Base-by-base conservation (phyloP, 2,888 invertebrate genomes). In the Calephelis perditalis region DNA sequence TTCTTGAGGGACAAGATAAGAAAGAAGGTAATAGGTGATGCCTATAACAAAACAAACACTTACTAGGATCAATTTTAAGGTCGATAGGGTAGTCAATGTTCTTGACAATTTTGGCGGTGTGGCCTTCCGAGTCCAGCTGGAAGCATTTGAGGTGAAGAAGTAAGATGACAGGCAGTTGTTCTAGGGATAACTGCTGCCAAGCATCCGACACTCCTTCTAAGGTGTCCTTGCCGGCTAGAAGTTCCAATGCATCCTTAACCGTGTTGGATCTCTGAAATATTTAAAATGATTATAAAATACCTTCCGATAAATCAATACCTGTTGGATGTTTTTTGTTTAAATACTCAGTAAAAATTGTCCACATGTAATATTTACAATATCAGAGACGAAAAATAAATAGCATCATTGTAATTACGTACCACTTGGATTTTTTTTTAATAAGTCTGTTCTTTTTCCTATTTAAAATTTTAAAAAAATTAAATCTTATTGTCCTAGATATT, bases 71-170 rank as follows among this genome's bases (percentile, higher is more conserved):
- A 70, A 98, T 94, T 90, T 97, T 97, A 62, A 98, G 91, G 79
- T 97, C 97, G 59, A 97, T 92, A 0, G 96, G 95, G 81, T 97
- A 98, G 73, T 97, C 97, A 12, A 99, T 93, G 65, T 94, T 95
- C 89, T 98, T 99, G 66, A 97, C 92, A 62, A 98, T 96, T 86
- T 99, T 99, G 67, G 96, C 96, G 60, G 97, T 96, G 80, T 96
- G 96, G 15, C 97, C 97, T 67, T 97, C 96, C 5, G 93, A 91
- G 74, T 96, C 95, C 71, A 97, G 95, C 79, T 98, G 96, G 88
- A 99, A 98, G 89, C 97, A 96, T 85, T 99, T 99, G 63, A 99
- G 92, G 82, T 99, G 98, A 68, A 99, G 89, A 70, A 99, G 93
- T 56, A 99, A 91, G 2, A 98, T 96, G 6, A 96, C 94, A 0